Percentiles rank a stretch among this genome's conserved stretches.
Evolutionary conservation across 2,113 vertebrate species (phyloP).

Genomic region (Austrofundulus limnaeus): DNA sequence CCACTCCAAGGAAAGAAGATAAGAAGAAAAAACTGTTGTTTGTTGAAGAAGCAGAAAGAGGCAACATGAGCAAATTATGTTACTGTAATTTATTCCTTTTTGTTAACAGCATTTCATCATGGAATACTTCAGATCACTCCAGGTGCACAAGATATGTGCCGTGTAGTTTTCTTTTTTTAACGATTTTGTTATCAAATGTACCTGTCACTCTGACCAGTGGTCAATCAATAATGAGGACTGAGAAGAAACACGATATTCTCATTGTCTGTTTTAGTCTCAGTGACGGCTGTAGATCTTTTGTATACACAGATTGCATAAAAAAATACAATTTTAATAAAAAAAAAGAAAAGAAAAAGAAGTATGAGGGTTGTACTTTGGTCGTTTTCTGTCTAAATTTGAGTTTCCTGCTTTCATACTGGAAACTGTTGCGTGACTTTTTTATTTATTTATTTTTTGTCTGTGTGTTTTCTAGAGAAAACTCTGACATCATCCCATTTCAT

Average conservation of each 20-base stretch:
- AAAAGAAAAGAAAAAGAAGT: constrained; percentile 40
- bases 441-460: too few species aligned
- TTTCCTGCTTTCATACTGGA: not conserved
- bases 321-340: constrained; percentile 81
- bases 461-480: not conserved
- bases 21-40: constrained; percentile 11
- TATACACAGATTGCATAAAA: constrained; percentile 78
- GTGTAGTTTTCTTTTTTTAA: constrained; percentile 60
- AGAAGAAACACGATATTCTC: constrained; percentile 56
- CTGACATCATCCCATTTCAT: not conserved
- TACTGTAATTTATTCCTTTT: constrained; percentile 73
- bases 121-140: constrained; percentile 62
- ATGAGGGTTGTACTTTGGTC: constrained; percentile 27
- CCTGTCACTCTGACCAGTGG: constrained; percentile 40
- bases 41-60: constrained; percentile 42
- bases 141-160: constrained; percentile 28
- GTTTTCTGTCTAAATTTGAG: not conserved
- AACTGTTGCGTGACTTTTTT: not conserved
- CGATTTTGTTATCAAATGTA: constrained; percentile 49
- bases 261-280: constrained; percentile 73
- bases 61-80: constrained; percentile 27
- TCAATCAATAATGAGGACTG: constrained; percentile 60
- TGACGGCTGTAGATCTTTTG: constrained; percentile 81
- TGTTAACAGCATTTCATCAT: constrained; percentile 36
- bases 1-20: not conserved